Percentiles rank a stretch among this genome's conserved stretches.
phyloP scores from a whole-genome alignment of 2,888 invertebrate species.

The Scrobipalpa atriplicella region DNA sequence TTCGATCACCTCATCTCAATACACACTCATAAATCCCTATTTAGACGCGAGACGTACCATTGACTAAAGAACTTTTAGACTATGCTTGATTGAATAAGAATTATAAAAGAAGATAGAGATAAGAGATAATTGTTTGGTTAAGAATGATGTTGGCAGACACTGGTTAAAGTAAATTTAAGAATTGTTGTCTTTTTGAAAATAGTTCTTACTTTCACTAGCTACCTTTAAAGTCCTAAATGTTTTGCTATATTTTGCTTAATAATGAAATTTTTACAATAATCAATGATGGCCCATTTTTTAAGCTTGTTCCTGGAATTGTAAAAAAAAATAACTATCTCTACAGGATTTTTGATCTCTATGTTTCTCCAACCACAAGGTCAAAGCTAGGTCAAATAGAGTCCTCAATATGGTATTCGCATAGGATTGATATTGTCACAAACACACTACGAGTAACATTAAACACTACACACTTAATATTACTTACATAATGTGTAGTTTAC shows the following conservation, averaged over 20 bases:
- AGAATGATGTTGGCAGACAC: no score
- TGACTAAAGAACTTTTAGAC: not conserved
- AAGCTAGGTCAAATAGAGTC: not conserved
- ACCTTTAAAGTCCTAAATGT: no score
- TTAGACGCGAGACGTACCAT: not conserved
- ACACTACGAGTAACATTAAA: not conserved
- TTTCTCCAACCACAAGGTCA: not conserved
- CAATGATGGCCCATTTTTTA: no score
- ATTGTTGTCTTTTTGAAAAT: no score
- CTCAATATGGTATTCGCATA: not conserved
- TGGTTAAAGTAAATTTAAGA: no score
- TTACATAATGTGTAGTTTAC: not conserved
- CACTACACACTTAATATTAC: not conserved
- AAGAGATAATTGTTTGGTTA: no score
- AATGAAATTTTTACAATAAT: no score
- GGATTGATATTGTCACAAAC: not conserved
- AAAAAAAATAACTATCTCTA: no score
- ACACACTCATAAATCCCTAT: slow-evolving; percentile 11
- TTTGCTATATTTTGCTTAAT: no score
- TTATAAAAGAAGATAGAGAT: no score
- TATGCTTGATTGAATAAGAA: not conserved
- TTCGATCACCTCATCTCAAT: slow-evolving; percentile 5
- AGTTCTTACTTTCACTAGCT: no score
- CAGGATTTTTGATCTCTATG: not conserved
- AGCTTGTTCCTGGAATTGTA: no score